Conservation (phyloP, 2,797 vertebrate species). For the Crenichthys baileyi region DNA sequence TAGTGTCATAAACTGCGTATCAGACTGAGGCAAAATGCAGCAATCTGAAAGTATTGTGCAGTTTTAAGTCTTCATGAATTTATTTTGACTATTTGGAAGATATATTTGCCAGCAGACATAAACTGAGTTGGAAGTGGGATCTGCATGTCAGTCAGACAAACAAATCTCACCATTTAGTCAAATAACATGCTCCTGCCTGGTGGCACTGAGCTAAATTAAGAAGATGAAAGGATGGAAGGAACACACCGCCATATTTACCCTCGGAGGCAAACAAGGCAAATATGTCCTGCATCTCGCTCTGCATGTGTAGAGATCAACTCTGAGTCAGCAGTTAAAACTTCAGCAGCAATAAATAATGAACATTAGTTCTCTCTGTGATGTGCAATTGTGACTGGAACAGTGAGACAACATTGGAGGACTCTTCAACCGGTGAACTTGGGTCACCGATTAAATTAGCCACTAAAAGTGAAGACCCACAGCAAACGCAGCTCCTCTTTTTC, state of each 20-base stretch:
- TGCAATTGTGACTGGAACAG: conserved; percentile 18
- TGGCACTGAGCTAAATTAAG: conserved; percentile 22
- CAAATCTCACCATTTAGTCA: conserved; percentile 46
- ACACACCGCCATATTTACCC: conserved; percentile 27
- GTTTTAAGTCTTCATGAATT: conserved; percentile 21
- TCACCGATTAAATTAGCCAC: conserved; percentile 60
- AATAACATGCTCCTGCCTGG: conserved; percentile 8
- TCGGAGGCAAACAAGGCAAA: conserved; percentile 32
- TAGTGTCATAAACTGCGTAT: not conserved
- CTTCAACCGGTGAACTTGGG: conserved; percentile 37
- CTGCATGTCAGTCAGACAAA: conserved; percentile 47
- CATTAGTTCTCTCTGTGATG: conserved; percentile 12
- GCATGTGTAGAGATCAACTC: conserved; percentile 16
- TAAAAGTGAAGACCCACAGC: conserved; percentile 59
- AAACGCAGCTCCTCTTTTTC: conserved; percentile 49
- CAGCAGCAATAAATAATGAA: conserved; percentile 34
- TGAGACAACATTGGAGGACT: conserved; percentile 28
- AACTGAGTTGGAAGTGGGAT: conserved; percentile 29
- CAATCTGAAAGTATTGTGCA: not conserved
- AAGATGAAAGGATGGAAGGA: conserved; percentile 44
- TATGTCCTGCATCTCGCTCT: conserved; percentile 20
- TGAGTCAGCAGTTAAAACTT: conserved; percentile 32
- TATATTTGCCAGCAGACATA: conserved; percentile 15
- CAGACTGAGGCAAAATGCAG: conserved; percentile 4
- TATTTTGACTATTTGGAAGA: not conserved